These are phyloP conservation scores for Heteronetta atricapilla DNA, from an alignment of 2,113 vertebrate species.

Conservation along the genomic window DNA sequence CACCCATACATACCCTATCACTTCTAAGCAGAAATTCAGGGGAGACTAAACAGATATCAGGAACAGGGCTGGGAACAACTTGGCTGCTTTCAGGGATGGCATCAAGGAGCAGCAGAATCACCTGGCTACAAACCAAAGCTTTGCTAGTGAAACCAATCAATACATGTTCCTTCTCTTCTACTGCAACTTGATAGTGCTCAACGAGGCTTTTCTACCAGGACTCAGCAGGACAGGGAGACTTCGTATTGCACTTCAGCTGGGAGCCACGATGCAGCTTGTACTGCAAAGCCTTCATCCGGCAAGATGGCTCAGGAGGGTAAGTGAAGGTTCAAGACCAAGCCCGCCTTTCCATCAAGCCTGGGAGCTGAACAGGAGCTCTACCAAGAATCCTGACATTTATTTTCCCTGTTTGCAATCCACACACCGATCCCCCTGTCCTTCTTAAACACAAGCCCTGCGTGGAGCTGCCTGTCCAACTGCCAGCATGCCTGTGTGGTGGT, in stretches of 20 bases:
- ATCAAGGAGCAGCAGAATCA: not conserved
- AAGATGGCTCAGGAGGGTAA: fast-evolving
- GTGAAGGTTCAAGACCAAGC: not conserved
- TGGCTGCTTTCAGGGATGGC: not conserved
- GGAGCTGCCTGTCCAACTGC: not conserved
- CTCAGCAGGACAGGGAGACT: not conserved
- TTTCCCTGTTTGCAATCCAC: not conserved
- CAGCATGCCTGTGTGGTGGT: not conserved
- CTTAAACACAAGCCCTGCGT: not conserved
- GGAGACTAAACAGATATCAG: not conserved
- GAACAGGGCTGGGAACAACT: not conserved
- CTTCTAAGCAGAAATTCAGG: not conserved
- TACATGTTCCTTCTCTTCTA: not conserved
- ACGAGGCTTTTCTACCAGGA: not conserved
- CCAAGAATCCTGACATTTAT: not conserved
- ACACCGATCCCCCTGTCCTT: too few species aligned
- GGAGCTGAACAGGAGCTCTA: not conserved
- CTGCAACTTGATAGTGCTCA: not conserved
- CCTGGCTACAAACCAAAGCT: not conserved
- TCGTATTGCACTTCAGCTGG: not conserved
- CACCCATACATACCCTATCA: not conserved
- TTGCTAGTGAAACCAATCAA: not conserved
- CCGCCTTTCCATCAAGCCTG: not conserved
- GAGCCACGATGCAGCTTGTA: not conserved
- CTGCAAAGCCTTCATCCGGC: not conserved